Percentiles rank a stretch among this genome's conserved stretches.
These are phyloP conservation scores for Laspeyria flexula DNA, from an alignment of 2,888 invertebrate species.

Conservation along the genomic window DNA sequence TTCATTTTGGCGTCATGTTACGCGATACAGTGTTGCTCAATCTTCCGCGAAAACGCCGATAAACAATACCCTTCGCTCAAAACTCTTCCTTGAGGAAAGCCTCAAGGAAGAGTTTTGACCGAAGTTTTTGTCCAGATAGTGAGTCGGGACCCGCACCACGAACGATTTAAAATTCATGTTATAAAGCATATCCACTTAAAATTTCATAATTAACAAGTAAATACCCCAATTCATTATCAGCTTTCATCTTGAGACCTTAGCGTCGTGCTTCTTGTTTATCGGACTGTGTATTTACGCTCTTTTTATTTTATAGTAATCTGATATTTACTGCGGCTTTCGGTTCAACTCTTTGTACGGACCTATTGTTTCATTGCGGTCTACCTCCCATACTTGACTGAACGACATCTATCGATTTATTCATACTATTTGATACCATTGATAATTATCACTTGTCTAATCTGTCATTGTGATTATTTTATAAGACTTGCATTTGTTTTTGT, in stretches of 20 bases:
- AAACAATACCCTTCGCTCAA: too few relatives aligned
- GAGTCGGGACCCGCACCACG: too few relatives aligned
- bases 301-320: constrained; percentile 70
- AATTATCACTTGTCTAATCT: constrained; percentile 47
- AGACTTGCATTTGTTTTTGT: constrained; percentile 2
- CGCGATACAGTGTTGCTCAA: too few relatives aligned
- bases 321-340: constrained; percentile 58
- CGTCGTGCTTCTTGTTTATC: constrained; percentile 69
- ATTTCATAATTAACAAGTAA: too few relatives aligned
- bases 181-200: too few relatives aligned
- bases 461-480: constrained; percentile 28
- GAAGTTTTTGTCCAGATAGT: too few relatives aligned
- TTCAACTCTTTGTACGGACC: constrained; percentile 46
- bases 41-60: too few relatives aligned
- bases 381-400: constrained; percentile 32
- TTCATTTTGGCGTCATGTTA: too few relatives aligned
- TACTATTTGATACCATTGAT: constrained; percentile 37
- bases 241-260: constrained; percentile 65
- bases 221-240: constrained; percentile 37
- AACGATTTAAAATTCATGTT: too few relatives aligned
- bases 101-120: too few relatives aligned
- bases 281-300: constrained; percentile 69
- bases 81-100: too few relatives aligned
- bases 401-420: constrained; percentile 59
- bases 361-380: constrained; percentile 51